Base-by-base conservation (phyloP, 2,797 vertebrate genomes). In the Danio tinwini region DNA sequence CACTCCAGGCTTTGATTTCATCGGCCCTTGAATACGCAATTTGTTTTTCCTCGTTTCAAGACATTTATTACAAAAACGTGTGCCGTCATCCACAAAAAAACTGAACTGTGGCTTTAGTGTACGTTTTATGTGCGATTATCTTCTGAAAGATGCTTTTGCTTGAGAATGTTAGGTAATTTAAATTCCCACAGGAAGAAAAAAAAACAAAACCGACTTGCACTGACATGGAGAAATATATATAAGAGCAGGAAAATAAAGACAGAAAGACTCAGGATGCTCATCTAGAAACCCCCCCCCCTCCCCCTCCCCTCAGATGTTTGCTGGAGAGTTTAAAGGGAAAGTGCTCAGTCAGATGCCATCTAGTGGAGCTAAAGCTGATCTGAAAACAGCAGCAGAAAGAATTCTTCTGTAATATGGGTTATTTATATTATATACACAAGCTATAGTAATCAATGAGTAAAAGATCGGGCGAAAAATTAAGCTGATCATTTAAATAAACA, bases 291-390 rank as follows among this genome's bases (percentile, higher is more conserved):
- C 1, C 3, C 19, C 5, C 52, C 17, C 13, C 13, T 19, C 55
- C 37, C 50, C n/a, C n/a, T 29, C 29, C n/a, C n/a, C n/a, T n/a
- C n/a, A 29, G 29, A 29, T 29, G 29, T 29, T 29, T 29, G 29
- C 29, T 29, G 29, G 29, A 29, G 61, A 37, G 10, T 63, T 14
- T 62, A 61, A 6, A 64, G 9, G 1, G 40, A 64, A 10, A 5
- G n/a, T n/a, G 29, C 9, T 59, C 44, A 21, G 56, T 5, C 14
- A 50, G 56, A 21, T 16, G 58, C 21, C 72, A 74, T 62, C 72
- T 62, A 62, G 58, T 39, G 72, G 45, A 12, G 11, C 16, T n/a
- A 13, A 29, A 10, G 14, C 40, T 16, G 53, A n/a, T 45, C 11
- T 29, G 7, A 8, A n/a, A 2, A 42, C 59, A 9, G 37, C 2